Conservation (phyloP, 53 echinoderm and acorn worm genomes). For the Echinarachnius parma region DNA sequence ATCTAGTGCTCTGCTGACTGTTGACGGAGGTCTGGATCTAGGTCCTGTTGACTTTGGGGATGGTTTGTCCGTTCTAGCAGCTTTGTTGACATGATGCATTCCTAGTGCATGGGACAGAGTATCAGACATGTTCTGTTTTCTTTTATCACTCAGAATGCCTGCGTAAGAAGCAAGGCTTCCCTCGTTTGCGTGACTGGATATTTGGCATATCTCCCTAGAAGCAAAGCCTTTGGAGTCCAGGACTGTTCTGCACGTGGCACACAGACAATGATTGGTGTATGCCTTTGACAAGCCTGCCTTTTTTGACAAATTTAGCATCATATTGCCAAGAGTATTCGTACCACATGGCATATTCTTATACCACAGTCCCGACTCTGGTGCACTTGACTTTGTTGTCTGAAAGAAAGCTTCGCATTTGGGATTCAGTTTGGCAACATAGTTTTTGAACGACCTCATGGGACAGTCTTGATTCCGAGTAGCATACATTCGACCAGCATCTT, state of each 20-base stretch:
- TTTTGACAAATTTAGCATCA: not conserved
- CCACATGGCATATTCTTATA: slow-evolving; percentile 1
- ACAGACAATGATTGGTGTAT: slow-evolving; percentile 20
- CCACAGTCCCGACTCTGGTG: slow-evolving; percentile 7
- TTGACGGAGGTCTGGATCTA: no score
- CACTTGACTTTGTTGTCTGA: not conserved
- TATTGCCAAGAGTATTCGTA: slow-evolving; percentile 6
- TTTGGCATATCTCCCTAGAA: slow-evolving; percentile 4
- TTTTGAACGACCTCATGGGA: slow-evolving; percentile 23
- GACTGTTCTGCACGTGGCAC: slow-evolving; percentile 16
- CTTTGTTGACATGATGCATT: not conserved
- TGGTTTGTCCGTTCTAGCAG: no score
- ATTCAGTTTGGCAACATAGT: slow-evolving; percentile 6
- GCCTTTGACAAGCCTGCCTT: slow-evolving; percentile 7
- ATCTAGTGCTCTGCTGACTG: not conserved
- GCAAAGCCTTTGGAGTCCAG: slow-evolving; percentile 5
- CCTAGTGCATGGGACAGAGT: not conserved
- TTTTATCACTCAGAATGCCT: not conserved
- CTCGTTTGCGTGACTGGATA: slow-evolving; percentile 16
- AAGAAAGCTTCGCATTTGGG: slow-evolving; percentile 4
- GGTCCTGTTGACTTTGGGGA: not conserved
- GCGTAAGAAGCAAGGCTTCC: not conserved
- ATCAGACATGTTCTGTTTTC: slow-evolving; percentile 13
- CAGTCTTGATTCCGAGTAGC: slow-evolving; percentile 15
- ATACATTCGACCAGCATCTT: slow-evolving; percentile 26